Evolutionary conservation across 1,140 invertebrate species (phyloP).

Genomic region (Nephila pilipes): DNA sequence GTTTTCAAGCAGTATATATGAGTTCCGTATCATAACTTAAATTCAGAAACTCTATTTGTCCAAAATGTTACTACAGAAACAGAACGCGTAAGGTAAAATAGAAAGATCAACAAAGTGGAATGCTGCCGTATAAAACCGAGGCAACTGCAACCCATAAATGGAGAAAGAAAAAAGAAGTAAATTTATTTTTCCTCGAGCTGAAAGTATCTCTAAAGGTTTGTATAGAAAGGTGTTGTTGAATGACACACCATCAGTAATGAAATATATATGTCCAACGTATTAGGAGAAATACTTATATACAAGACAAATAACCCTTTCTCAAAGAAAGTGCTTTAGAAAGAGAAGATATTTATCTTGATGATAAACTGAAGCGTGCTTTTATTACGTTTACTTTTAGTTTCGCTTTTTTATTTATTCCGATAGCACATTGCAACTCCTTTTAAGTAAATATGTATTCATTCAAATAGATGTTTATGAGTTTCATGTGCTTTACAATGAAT

Average conservation of each 20-base stretch:
- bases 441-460: not conserved
- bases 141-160: not conserved
- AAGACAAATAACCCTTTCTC: conserved; percentile 1
- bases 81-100: not conserved
- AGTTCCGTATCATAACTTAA: not conserved
- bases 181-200: not conserved
- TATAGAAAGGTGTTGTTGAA: not conserved
- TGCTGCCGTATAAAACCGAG: not conserved
- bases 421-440: not conserved
- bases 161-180: not conserved
- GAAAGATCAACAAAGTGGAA: not conserved
- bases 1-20: not conserved
- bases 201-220: not conserved
- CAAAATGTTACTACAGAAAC: not conserved
- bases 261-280: conserved; percentile 15
- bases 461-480: not conserved
- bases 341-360: not conserved
- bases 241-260: not conserved
- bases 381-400: not conserved
- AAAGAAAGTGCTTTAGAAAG: conserved; percentile 1
- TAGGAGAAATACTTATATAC: conserved; percentile 5
- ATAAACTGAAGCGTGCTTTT: not conserved
- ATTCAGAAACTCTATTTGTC: not conserved
- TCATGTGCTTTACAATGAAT: no score
- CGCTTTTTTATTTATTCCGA: not conserved